phyloP scores from a whole-genome alignment of 1,140 invertebrate species.

The Ptiloglossa arizonensis region DNA sequence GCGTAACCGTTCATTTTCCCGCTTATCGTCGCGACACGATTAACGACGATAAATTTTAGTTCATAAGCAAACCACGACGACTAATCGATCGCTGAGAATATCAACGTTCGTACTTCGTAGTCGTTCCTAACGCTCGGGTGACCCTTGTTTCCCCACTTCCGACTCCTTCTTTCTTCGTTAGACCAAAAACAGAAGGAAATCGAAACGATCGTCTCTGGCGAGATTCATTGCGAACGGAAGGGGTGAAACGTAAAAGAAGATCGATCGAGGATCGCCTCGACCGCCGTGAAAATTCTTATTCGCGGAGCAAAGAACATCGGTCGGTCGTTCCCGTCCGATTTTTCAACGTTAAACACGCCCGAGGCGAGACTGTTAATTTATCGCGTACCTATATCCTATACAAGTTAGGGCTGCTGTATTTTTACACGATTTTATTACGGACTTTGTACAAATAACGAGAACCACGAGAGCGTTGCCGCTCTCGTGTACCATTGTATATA shows the following conservation, averaged over 20 bases:
- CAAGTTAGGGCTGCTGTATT: constrained; percentile 79
- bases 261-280: constrained; percentile 34
- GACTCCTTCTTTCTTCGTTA: background rate
- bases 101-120: constrained; percentile 52
- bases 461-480: no score
- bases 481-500: no score
- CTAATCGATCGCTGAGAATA: constrained; percentile 45
- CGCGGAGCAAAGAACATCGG: constrained; percentile 38
- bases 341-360: constrained; percentile 49
- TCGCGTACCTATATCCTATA: constrained; percentile 61
- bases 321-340: constrained; percentile 51
- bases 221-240: background rate
- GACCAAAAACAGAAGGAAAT: background rate
- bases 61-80: constrained; percentile 40
- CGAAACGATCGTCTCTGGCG: background rate
- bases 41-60: constrained; percentile 2
- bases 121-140: constrained; percentile 57
- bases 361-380: constrained; percentile 66
- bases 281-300: constrained; percentile 48
- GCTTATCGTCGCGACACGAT: background rate
- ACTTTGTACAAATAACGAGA: constrained; percentile 79
- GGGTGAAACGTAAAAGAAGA: background rate
- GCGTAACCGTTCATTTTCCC: background rate
- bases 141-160: constrained; percentile 38
- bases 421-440: no score